Conservation (phyloP, 2,888 invertebrate species). For the Agapostemon virescens region DNA sequence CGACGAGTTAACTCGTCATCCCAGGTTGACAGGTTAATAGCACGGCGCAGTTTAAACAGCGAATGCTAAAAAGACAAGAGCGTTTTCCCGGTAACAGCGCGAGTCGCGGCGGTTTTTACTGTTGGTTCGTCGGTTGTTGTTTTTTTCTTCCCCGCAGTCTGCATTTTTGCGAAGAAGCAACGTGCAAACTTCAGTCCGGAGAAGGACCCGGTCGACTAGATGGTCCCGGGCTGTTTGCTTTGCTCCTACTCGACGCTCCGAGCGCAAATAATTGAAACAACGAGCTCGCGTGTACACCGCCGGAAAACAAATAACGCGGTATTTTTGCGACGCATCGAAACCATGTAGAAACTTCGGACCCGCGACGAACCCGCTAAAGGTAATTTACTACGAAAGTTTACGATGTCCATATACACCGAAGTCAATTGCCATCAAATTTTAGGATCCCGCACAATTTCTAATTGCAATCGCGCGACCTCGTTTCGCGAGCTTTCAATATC, state of each 20-base stretch:
- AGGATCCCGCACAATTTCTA: neutral
- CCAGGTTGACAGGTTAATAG: neutral
- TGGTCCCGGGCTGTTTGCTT: constrained; percentile 18
- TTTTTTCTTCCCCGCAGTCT: neutral
- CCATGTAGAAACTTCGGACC: neutral
- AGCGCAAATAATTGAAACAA: constrained; percentile 38
- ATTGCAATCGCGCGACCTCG: no score
- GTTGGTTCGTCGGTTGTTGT: neutral
- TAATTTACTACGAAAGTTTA: neutral
- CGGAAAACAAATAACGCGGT: constrained; percentile 38
- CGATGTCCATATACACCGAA: no score
- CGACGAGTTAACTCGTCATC: constrained; percentile 8
- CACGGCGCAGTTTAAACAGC: neutral
- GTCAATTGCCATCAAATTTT: neutral
- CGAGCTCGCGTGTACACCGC: constrained; percentile 18
- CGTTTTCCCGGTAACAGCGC: neutral
- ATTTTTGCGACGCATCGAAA: constrained; percentile 27
- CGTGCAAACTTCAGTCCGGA: neutral
- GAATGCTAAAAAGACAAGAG: neutral
- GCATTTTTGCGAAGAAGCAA: constrained; percentile 1
- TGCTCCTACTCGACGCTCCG: constrained; percentile 21
- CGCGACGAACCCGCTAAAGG: neutral
- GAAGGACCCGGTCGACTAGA: neutral
- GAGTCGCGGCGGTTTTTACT: neutral
- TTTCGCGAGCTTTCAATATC: no score